A percentile compares a stretch with the other conserved stretches of the same genome.
phyloP scores from a whole-genome alignment of 1,140 invertebrate genomes.

The Apis cerana region DNA sequence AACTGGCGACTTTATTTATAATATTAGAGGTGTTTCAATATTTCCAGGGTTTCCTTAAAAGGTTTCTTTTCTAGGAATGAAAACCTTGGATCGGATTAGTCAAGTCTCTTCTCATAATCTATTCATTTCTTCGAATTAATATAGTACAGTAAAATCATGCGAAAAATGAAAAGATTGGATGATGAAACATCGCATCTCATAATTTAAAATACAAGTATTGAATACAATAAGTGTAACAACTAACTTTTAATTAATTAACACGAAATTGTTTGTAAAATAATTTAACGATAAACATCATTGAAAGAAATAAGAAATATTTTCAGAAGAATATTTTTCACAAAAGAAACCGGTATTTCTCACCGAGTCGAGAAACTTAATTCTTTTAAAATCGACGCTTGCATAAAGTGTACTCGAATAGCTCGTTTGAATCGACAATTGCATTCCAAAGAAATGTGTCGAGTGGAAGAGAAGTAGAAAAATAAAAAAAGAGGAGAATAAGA shows the following conservation, averaged over 20 bases:
- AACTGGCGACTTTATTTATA: neutral
- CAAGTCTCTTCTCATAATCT: too few species aligned
- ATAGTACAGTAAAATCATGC: too few species aligned
- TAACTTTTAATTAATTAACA: too few species aligned
- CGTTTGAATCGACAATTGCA: constrained; percentile 11
- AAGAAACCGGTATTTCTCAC: constrained; percentile 7
- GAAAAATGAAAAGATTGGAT: too few species aligned
- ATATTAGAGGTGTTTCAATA: constrained; percentile 12
- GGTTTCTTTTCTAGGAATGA: constrained; percentile 23
- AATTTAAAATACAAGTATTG: too few species aligned
- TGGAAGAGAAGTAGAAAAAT: neutral
- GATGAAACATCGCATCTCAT: too few species aligned
- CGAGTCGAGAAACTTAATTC: neutral
- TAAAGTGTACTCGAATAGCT: constrained; percentile 6
- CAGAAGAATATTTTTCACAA: neutral
- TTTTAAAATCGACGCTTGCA: constrained; percentile 13
- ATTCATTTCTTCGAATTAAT: too few species aligned
- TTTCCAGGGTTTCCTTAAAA: constrained; percentile 30
- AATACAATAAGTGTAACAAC: too few species aligned
- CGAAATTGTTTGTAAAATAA: too few species aligned
- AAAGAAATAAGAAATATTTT: neutral
- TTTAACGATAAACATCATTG: neutral
- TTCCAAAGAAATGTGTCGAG: neutral
- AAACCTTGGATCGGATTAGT: neutral
- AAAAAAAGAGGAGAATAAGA: neutral